Base-by-base conservation (phyloP, 2,797 vertebrate genomes). In the Pachyuromys duprasi region DNA sequence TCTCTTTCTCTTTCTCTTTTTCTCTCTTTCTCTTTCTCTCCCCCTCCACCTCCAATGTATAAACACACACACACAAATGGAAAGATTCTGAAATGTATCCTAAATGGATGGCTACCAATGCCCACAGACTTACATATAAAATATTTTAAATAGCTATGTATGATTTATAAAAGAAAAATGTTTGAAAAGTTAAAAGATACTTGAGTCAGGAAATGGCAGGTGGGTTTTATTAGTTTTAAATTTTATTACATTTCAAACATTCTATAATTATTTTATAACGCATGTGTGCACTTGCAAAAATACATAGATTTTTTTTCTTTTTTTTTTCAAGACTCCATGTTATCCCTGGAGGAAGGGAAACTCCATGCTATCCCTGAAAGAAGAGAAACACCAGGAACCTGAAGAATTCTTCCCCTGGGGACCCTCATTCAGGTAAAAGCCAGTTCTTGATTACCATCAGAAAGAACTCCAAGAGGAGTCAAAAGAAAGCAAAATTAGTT, bases 221-320 rank as follows among this genome's bases (percentile, higher is more conserved):
- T 86, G 22, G 15, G n/a, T 81, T 86, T 72, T 67, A 91, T 49
- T 63, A 57, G 17, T 81, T 74, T 93, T 62, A 80, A 7, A 20
- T 82, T 95, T 74, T 55, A 2, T 94, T 89, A 62, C 33, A 72
- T 78, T 89, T 94, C 20, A 63, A 79, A 94, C 92, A 72, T 91
- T 82, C 31, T 24, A 86, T 31, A 49, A 93, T 60, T 18, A 72
- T 7, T 4, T 69, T 33, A n/a, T 57, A 15, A 39, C 65, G 69
- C 24, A n/a, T 45, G 53, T 78, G 33, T 69, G 22, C 93, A 57
- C 72, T 36, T 49, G 26, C 15, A 91, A 91, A 89, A 70, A 70
- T 53, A 75, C 45, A 86, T 42, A 60, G 5, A 26, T 1, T 28
- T 13, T 45, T 14, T 45, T 12, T 75, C 17, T n/a, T 14, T 67